phyloP scores from a whole-genome alignment of 1,140 invertebrate genomes.

The Solenopsis fugax region DNA sequence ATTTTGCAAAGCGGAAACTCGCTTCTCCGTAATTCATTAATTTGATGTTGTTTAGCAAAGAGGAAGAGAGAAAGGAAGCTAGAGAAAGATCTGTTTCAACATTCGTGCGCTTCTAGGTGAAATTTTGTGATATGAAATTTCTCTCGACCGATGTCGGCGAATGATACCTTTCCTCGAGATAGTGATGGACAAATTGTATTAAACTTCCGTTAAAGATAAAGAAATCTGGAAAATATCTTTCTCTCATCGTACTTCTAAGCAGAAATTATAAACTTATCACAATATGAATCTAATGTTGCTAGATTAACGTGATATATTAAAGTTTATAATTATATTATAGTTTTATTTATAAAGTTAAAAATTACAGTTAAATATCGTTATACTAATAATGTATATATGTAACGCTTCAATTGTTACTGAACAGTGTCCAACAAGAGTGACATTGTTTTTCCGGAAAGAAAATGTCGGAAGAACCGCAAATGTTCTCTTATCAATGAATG shows the following conservation, averaged over 20 bases:
- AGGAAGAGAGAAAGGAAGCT: neutral
- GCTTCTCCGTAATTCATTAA: slow-evolving; percentile 69
- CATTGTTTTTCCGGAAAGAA: slow-evolving; percentile 17
- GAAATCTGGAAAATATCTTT: slow-evolving; percentile 7
- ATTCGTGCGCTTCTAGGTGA: slow-evolving; percentile 30
- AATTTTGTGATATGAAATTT: slow-evolving; percentile 41
- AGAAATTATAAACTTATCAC: neutral
- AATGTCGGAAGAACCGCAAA: neutral
- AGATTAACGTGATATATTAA: neutral
- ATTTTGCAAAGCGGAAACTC: slow-evolving; percentile 62
- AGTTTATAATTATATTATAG: neutral
- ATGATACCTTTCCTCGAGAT: slow-evolving; percentile 23
- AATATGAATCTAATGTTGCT: neutral
- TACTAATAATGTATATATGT: neutral
- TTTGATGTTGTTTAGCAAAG: slow-evolving; percentile 62
- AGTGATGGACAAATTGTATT: slow-evolving; percentile 30
- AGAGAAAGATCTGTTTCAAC: slow-evolving; percentile 44
- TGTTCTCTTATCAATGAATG: slow-evolving; percentile 27
- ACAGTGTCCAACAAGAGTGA: neutral
- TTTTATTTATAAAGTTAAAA: slow-evolving; percentile 1
- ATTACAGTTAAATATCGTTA: neutral
- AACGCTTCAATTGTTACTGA: neutral
- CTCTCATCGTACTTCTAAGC: neutral
- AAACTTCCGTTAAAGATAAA: slow-evolving; percentile 4
- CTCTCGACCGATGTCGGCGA: slow-evolving; percentile 10